Percentiles rank a stretch among this genome's conserved stretches.
phyloP scores from a whole-genome alignment of 1,140 invertebrate species.

The Centruroides sculpturatus region DNA sequence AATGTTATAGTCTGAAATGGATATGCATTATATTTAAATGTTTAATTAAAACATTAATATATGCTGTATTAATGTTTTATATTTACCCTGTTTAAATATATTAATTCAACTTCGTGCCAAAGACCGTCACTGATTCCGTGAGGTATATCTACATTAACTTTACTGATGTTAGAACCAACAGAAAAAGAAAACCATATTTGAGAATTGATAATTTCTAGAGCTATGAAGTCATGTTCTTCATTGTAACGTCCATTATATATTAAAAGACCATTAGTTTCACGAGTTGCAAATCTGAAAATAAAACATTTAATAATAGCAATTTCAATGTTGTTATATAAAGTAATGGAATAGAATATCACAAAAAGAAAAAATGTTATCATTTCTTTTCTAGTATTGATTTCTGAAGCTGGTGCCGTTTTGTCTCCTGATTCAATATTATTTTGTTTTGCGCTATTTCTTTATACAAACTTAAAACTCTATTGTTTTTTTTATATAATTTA shows the following conservation, averaged over 20 bases:
- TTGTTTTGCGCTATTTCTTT: no score
- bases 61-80: not conserved
- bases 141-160: conserved; percentile 39
- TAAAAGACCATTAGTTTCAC: conserved; percentile 60
- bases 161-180: conserved; percentile 45
- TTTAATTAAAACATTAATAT: no score
- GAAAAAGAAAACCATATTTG: conserved; percentile 77
- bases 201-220: conserved; percentile 61
- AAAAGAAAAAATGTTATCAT: no score
- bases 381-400: no score
- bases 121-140: conserved; percentile 68
- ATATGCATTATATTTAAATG: not conserved
- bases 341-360: no score
- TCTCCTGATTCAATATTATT: no score
- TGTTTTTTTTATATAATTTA: no score
- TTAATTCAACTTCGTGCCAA: conserved; percentile 77
- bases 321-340: no score
- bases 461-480: no score
- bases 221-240: conserved; percentile 89
- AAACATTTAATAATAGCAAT: not conserved
- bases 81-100: conserved; percentile 67
- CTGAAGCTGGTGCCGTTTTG: no score
- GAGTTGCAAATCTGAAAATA: conserved; percentile 48
- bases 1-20: conserved; percentile 58
- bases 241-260: conserved; percentile 92